These are phyloP conservation scores for Habrosyne pyritoides DNA, from an alignment of 2,888 invertebrate genomes.

Conservation along the genomic window DNA sequence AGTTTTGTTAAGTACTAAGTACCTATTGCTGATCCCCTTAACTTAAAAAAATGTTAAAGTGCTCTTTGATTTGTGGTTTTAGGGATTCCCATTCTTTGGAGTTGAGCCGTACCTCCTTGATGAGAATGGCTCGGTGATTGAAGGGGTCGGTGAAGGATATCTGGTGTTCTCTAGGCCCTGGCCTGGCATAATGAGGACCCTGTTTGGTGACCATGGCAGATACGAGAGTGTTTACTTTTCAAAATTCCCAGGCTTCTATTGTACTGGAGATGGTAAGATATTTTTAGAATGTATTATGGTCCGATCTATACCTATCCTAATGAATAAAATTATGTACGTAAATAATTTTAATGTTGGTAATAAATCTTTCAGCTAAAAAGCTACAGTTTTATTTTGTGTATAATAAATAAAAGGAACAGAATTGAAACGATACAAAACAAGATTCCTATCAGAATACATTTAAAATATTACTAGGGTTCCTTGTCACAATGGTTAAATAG, in stretches of 20 bases:
- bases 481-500: too few relatives aligned
- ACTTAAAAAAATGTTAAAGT: background rate
- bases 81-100: constrained; percentile 99
- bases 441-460: too few relatives aligned
- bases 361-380: too few relatives aligned
- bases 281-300: background rate
- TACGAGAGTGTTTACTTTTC: constrained; percentile 97
- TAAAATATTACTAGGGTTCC: too few relatives aligned
- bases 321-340: too few relatives aligned
- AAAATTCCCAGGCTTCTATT: constrained; percentile 98
- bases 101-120: constrained; percentile 94
- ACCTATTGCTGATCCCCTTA: too few relatives aligned
- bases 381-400: too few relatives aligned
- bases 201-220: constrained; percentile 95
- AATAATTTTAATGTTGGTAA: too few relatives aligned
- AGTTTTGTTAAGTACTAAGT: background rate
- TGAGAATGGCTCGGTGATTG: constrained; percentile 92
- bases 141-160: constrained; percentile 96
- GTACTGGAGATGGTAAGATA: constrained; percentile 96
- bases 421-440: too few relatives aligned
- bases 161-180: constrained; percentile 97
- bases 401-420: too few relatives aligned
- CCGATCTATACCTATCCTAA: too few relatives aligned
- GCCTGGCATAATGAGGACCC: constrained; percentile 99
- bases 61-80: constrained; percentile 33